Evolutionary conservation across 2,888 invertebrate species (phyloP), one percentile per base, ranked within the genome.

Genomic region (Tholera decimalis): DNA sequence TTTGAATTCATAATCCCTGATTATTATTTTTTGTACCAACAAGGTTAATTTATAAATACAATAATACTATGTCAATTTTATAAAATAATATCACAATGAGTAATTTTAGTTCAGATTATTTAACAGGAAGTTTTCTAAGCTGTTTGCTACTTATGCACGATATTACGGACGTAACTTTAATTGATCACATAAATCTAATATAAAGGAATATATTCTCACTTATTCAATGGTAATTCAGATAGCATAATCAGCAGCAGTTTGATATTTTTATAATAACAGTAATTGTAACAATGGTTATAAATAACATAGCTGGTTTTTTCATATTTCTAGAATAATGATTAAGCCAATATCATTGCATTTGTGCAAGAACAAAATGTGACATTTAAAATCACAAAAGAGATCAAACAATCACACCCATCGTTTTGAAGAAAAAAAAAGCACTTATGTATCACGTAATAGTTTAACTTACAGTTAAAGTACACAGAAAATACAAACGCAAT

Each of bases 41-140:
- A 64, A 53, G 22, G 63, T 58, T 51, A 58, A 64, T 53, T 37
- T 57, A 57, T 41, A 11, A 59, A 65, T 70, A 41, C 57, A 62
- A 49, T 49, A 41, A 51, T 55, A 59, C 33, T 61, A 37, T 64
- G 37, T 55, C 33, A 56, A 28, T 49, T 80, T 65, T 72, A 72
- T 73, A 59, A 81, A 78, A 72, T 68, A 82, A 80, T 80, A 83
- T 82, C 81, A 83, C 81, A 83, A 73, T 61, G 35, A 61, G 46
- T 74, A 55, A 50, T 75, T 72, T 58, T 51, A 58, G n/a, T 69
- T 57, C 28, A 75, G 35, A 62, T 28, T 67, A 72, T 55, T 60
- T 51, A 73, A 76, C 56, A 61, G 49, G 70, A 69, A 59, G 44
- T 73, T 44, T n/a, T 70, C 26, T 73, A 64, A 59, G 68, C 63